A percentile compares a stretch with the other conserved stretches of the same genome.
Evolutionary conservation across 2,113 vertebrate species (phyloP).

Genomic region (Ornithorhynchus anatinus): DNA sequence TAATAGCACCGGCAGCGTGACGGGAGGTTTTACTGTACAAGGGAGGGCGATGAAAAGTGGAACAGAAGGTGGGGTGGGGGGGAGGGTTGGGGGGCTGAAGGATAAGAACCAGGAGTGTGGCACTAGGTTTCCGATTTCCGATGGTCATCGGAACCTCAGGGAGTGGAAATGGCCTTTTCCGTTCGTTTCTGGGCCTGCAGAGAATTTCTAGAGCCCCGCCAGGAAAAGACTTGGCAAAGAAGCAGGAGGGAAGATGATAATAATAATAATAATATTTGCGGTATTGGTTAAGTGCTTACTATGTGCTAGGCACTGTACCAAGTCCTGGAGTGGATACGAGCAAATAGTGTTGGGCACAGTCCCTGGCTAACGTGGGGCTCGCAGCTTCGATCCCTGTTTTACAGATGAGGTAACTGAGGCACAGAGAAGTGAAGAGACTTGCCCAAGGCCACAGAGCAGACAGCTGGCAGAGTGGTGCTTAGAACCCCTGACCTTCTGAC

Average conservation of each 20-base stretch:
- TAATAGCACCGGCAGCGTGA: slow-evolving; percentile 73
- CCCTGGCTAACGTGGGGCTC: too few relatives aligned
- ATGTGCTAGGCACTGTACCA: neutral
- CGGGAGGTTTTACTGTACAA: slow-evolving; percentile 63
- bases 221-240: too few relatives aligned
- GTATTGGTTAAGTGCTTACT: neutral
- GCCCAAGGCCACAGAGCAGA: too few relatives aligned
- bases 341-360: neutral
- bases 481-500: too few relatives aligned
- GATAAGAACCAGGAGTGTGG: fast-evolving
- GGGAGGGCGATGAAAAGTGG: slow-evolving; percentile 59
- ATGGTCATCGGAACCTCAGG: neutral
- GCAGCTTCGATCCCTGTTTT: too few relatives aligned
- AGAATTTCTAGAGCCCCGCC: neutral
- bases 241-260: too few relatives aligned
- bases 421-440: too few relatives aligned
- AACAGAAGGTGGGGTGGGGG: slow-evolving; percentile 55
- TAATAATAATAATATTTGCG: too few relatives aligned
- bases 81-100: neutral
- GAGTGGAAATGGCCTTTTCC: neutral
- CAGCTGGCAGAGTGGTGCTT: too few relatives aligned
- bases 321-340: neutral
- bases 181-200: fast-evolving
- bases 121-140: neutral
- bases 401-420: too few relatives aligned